Base-by-base conservation (phyloP, 2,888 invertebrate genomes). In the Epsilonema sp. region DNA sequence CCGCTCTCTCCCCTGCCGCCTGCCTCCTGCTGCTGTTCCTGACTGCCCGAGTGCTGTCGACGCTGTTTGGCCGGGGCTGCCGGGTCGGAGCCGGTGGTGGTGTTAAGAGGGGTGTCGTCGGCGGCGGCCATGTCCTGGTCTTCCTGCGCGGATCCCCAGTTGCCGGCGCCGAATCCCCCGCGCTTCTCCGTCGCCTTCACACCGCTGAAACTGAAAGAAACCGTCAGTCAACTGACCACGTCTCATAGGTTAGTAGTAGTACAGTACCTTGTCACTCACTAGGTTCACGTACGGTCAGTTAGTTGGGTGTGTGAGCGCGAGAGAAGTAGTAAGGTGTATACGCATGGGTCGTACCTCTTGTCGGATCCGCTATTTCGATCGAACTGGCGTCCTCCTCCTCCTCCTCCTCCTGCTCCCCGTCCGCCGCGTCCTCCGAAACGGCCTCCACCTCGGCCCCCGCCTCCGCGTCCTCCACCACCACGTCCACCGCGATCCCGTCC, bases 341-440 rank as follows among this genome's bases (percentile, higher is more conserved):
- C n/a, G n/a, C n/a, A n/a, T n/a, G n/a, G n/a, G n/a, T 13, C 31
- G 8, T 31, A 31, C 31, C 11, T 31, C 16, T 31, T 31, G 48
- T 66, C 65, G 53, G 62, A 63, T 26, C 65, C 67, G 55, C 65
- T 65, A 51, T 64, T 64, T 46, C 66, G 52, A 50, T 66, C 66
- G 56, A 61, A 67, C 44, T 65, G 65, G 21, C 65, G 53, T 5
- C 55, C 44, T 11, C 44, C 25, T 13, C 22, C 24, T 5, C n/a
- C n/a, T 13, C 42, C 19, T 16, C 44, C 44, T 13, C 44, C 25
- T 5, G 26, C 36, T 4, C 44, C 11, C 11, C 44, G 25, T 13
- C 16, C 16, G 8, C 19, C 39, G 42, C 42, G 42, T 16, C 44
- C 44, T 13, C 44, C 25, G 5, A 20, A 11, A 4, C 44, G 31